These are phyloP conservation scores for Sebastes glaucus DNA, from an alignment of 2,797 vertebrate genomes.

Conservation along the genomic window DNA sequence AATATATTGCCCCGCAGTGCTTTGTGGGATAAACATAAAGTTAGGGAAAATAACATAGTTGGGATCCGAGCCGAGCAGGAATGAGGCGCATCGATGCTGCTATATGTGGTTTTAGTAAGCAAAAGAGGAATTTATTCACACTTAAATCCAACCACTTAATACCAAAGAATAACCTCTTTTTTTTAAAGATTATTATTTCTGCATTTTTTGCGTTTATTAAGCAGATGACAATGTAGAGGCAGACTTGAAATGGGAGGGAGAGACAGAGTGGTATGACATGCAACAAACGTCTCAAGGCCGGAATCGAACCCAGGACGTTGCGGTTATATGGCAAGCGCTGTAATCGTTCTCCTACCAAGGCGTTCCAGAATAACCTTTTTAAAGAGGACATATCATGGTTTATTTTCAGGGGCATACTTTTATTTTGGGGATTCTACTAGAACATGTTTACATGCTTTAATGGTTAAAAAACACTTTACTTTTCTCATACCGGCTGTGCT, in stretches of 20 bases:
- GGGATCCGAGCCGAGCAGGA: constrained; percentile 24
- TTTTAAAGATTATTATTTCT: background rate
- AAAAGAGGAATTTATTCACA: constrained; percentile 12
- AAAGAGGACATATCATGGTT: background rate
- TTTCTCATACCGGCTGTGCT: too few species aligned
- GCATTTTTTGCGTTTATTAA: background rate
- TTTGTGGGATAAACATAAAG: constrained; percentile 68
- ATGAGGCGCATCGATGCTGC: constrained; percentile 30
- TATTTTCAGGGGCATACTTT: too few species aligned
- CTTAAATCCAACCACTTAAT: constrained; percentile 13
- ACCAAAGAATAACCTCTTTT: constrained; percentile 18
- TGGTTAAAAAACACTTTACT: too few species aligned
- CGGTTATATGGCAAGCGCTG: background rate
- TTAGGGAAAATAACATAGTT: constrained; percentile 61
- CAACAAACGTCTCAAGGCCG: background rate
- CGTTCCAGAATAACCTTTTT: background rate
- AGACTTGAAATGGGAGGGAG: background rate
- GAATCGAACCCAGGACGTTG: background rate
- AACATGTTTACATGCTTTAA: too few species aligned
- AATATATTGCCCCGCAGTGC: constrained; percentile 74
- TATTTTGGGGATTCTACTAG: too few species aligned
- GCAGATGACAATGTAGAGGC: background rate
- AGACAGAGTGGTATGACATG: background rate
- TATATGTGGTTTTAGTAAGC: constrained; percentile 5
- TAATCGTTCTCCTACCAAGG: background rate